Evolutionary conservation across 2,113 vertebrate genomes (phyloP).

Genomic region (Narcine bancroftii): DNA sequence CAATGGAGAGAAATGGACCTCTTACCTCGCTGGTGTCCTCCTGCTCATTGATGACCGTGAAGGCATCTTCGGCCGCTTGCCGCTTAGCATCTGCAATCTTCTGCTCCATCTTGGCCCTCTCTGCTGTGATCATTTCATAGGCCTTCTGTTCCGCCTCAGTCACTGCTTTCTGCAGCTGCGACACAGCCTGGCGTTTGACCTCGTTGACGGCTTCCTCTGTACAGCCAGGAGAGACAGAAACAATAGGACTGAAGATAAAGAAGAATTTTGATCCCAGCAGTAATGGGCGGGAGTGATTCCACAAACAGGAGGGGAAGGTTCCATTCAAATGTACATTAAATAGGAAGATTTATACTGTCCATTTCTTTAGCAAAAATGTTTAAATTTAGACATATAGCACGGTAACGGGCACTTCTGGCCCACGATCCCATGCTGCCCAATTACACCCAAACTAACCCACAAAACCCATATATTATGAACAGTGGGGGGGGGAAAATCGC

Average conservation of each 20-base stretch:
- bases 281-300: background rate
- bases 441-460: too few species aligned
- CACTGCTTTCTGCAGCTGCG: conserved; percentile 94
- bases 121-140: conserved; percentile 89
- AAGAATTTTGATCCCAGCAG: background rate
- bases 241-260: too few species aligned
- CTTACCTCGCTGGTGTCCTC: conserved; percentile 96
- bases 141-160: conserved; percentile 96
- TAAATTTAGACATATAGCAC: too few species aligned
- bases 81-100: conserved; percentile 85
- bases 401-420: too few species aligned
- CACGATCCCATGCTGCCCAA: too few species aligned
- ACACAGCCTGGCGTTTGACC: conserved; percentile 98
- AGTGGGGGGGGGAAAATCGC: too few species aligned
- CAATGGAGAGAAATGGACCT: too few species aligned
- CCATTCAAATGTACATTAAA: background rate
- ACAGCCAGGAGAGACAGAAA: background rate
- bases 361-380: too few species aligned
- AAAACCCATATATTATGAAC: too few species aligned
- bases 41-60: conserved; percentile 92
- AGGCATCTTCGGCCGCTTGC: conserved; percentile 87
- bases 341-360: too few species aligned
- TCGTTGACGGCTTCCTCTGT: conserved; percentile 97
- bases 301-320: background rate
- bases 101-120: conserved; percentile 95